Base-by-base conservation (phyloP, 2,888 invertebrate genomes). In the Parnassius glacialis region DNA sequence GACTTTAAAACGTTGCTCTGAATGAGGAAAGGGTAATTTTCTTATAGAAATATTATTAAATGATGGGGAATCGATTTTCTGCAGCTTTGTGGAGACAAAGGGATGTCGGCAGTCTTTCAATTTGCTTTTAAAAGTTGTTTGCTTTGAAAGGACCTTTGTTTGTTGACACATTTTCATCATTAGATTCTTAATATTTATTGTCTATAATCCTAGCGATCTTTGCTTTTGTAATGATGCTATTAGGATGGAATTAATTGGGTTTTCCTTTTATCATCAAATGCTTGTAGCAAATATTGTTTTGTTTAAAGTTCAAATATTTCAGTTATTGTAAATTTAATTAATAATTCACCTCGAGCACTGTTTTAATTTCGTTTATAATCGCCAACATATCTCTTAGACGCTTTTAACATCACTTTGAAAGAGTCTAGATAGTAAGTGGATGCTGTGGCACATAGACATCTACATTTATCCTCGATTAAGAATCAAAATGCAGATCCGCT, bases 11-110 rank as follows among this genome's bases (percentile, higher is more conserved):
- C 70, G 74, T 70, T 64, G 69, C 66, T 62, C 67, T 65, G 67
- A 67, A 67, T 67, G 68, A 59, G 67, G 65, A 68, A 74, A 70
- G 78, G 80, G 80, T 79, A 78, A 83, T 82, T 80, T 78, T 81
- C 84, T 81, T 79, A 83, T 79, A 78, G 83, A 81, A 87, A 85
- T 85, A 86, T 83, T 85, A 85, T 85, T 81, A 79, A 83, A 83
- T 80, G 83, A 79, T 75, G 72, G 74, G 70, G 75, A 75, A 84
- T 88, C 83, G 87, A 87, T 88, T 80, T 78, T 75, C 66, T 70
- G 64, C 74, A 75, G 75, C 75, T 69, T 66, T 65, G 50, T 42
- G 64, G 57, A 74, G 74, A 82, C 79, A 85, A 84, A 84, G 76
- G 74, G 71, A 68, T 70, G 66, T 72, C 70, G 66, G 67, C 61